Base-by-base conservation (phyloP, 2,888 invertebrate genomes). In the Lissonota sp. region DNA sequence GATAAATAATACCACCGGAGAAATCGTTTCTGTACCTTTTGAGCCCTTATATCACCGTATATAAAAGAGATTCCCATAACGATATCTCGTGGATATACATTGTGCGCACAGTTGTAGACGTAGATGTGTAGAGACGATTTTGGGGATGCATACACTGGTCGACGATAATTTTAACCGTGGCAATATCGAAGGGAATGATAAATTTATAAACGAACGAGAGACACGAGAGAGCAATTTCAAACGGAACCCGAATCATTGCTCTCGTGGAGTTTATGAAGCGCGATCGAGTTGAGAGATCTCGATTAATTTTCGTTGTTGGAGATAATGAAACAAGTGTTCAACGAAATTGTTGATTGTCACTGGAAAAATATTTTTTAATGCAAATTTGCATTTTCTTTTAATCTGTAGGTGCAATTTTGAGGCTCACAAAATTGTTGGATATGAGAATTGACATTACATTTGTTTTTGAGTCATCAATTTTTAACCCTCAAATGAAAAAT, bases 1-100 rank as follows among this genome's bases (percentile, higher is more conserved):
- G 70, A 81, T 81, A 81, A 81, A 81, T 81, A 78, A 78, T 75
- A 46, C 60, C 74, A 60, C 44, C 42, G 72, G 73, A 73, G 77
- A 81, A 78, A 78, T 74, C 78, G 81, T 66, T 81, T 46, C 74
- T 69, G 8, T 66, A 66, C 70, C 73, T 63, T 26, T 64, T 53
- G 46, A 46, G 73, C 26, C 66, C 66, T 78, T 81, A 58, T 67
- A 74, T 74, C 70, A 71, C 55, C 66, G 51, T 74, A 60, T 67
- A 67, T 63, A 63, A 73, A 10, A 26, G 60, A 67, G 64, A 64
- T 69, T 51, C 63, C 46, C n/a, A 37, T 16, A 58, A 14, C 44
- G 51, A 69, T 79, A 74, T 63, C 62, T 14, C 75, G 26, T 26
- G 26, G 26, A 37, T 42, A 37, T 42, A 64, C 74, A 74, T 63